A percentile compares a stretch with the other conserved stretches of the same genome.
Evolutionary conservation across 2,888 invertebrate genomes (phyloP).

Genomic region (Noctua janthina): DNA sequence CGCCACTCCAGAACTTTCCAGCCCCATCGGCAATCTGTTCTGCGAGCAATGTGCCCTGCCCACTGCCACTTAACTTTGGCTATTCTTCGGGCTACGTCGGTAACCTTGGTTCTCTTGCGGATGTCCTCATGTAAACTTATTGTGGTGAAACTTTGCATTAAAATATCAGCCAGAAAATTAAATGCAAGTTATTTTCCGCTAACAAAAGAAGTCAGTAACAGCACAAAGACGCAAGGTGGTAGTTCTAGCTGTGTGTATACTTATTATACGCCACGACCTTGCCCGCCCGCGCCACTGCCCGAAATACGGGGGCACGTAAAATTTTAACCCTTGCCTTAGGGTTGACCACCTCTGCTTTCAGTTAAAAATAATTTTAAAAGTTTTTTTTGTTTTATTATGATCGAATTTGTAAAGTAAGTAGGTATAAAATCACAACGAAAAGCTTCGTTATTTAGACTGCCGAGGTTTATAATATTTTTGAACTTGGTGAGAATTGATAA

Average conservation of each 20-base stretch:
- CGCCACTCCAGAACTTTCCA: no score
- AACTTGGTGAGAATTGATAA: neutral
- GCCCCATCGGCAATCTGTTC: no score
- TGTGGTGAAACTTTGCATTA: neutral
- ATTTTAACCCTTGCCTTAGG: constrained; percentile 78
- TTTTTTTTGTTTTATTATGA: no score
- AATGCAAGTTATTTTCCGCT: constrained; percentile 25
- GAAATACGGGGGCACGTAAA: constrained; percentile 81
- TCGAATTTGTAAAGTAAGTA: no score
- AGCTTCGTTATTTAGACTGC: neutral
- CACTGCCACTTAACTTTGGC: no score
- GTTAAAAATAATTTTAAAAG: neutral
- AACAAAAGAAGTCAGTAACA: constrained; percentile 39
- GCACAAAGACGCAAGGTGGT: constrained; percentile 51
- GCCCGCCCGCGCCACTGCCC: constrained; percentile 83
- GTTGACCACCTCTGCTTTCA: constrained; percentile 69
- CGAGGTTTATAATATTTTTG: neutral
- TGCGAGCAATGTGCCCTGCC: no score
- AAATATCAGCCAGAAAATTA: neutral
- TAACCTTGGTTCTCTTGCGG: no score
- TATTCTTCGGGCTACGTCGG: no score
- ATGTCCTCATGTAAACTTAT: neutral
- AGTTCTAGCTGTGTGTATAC: constrained; percentile 24
- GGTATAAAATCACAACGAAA: neutral
- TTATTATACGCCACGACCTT: constrained; percentile 76